Base-by-base conservation (phyloP, 2,113 vertebrate genomes). In the Poicephalus gulielmi region DNA sequence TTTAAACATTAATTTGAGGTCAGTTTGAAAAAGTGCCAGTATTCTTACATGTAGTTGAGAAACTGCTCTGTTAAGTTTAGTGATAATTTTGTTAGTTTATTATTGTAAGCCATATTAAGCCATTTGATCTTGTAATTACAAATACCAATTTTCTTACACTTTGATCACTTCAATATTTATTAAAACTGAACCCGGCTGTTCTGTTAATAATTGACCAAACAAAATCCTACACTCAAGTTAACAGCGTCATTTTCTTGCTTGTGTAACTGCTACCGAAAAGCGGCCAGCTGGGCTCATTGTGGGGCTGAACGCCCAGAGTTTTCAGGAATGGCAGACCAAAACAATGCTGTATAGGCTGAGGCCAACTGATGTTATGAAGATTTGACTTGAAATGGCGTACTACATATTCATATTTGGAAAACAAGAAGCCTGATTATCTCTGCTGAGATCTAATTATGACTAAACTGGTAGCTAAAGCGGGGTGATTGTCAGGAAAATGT, bases 161-260 rank as follows among this genome's bases (percentile, higher is more conserved):
- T 87, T 64, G 53, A 66, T 64, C 25, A 59, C 24, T 88, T 84
- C 25, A 57, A 6, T 83, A 70, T 84, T 91, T 88, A 70, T 88
- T 75, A 79, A 92, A 94, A 75, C 77, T 35, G 19, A 47, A 55
- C 39, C 70, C 80, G 53, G 6, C 27, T 70, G 12, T 47, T 83
- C 50, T 90, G 64, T 83, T 70, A 91, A 81, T 83, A 82, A 91
- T 15, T 55, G 76, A 28, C 41, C 27, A 46, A 90, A 88, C 69
- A 84, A 84, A 89, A 89, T 41, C 6, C 39, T 71, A 37, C 43
- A 39, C 62, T 89, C 31, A 67, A 55, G 30, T 66, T 83, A 82
- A 81, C 0, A 0, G 23, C 0, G 0, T 55, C 0, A 6, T 73
- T 60, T 83, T 69, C 77, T 92, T 86, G n/a, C 37, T 31, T 37